Base-by-base conservation (phyloP, 2,888 invertebrate species). In the Xanthorhoe spadicearia region DNA sequence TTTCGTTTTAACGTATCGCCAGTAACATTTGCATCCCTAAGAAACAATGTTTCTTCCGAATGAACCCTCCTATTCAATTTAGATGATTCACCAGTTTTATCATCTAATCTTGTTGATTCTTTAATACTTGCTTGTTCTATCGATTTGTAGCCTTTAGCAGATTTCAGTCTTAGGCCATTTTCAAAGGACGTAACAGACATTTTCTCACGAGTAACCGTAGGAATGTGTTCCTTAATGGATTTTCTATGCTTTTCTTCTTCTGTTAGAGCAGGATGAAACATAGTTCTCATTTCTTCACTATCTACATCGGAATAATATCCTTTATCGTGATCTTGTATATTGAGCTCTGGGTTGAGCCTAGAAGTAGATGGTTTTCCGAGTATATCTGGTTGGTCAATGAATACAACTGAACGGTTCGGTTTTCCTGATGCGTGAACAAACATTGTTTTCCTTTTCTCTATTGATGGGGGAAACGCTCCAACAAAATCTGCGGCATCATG, bases 1-100 rank as follows among this genome's bases (percentile, higher is more conserved):
- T 76, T 78, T 75, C 82, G 82, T 64, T 73, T 77, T 2, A 73
- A 48, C 35, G 38, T 49, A 23, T 23, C 23, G 48, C 53, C 60
- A 50, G 65, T 61, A 18, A 19, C 56, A 15, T 35, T 55, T 19
- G 32, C 17, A 19, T 52, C n/a, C 8, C 28, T 69, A 52, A 61
- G 60, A 10, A 69, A 15, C 43, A 76, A 48, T 38, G 69, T 50
- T 60, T 78, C 75, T 50, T 77, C 70, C 2, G 81, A 80, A 60
- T 69, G 58, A 69, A 74, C 72, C 64, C 74, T 73, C 65, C 66
- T 19, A 51, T 56, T 56, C 8, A 48, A 7, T 19, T 55, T 10
- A 15, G 43, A 28, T 13, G 43, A 15, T 59, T 32, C 43, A 9
- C 32, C 10, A 53, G 49, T 28, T 58, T 58, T 53, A 7, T n/a